Base-by-base conservation (phyloP, 2,113 vertebrate genomes). In the Oophaga pumilio region DNA sequence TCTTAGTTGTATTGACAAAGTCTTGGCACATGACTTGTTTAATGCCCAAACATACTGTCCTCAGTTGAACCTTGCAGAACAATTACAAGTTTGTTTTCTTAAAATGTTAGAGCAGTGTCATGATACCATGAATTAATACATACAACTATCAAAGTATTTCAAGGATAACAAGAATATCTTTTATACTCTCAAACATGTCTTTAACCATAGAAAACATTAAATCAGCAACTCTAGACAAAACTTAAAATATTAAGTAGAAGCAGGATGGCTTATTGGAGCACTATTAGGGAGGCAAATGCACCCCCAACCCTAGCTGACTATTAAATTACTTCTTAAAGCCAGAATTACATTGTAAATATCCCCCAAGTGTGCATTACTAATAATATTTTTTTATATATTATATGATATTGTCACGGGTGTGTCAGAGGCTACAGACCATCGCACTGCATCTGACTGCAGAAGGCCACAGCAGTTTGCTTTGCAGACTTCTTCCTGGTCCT, bases 1-100 rank as follows among this genome's bases (percentile, higher is more conserved):
- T 85, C 83, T 74, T 74, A 85, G 53, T 15, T 74, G 83, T 69
- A 85, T 74, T 84, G 82, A 84, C 66, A 71, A 71, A 50, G 26
- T 71, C 24, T 84, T 84, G 82, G 82, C 82, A 56, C 64, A 53
- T 15, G 49, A 71, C 50, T 84, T 69, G 62, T 50, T 83, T 69
- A 53, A 52, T 83, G 81, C 50, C 82, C 13, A 71, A 84, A 56
- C 64, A 26, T 52, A 50, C 66, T 84, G 82, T 84, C 82, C 82
- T 84, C 22, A 26, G 18, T 20, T 84, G 66, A 69, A 84, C 66
- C 56, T 68, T 33, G 24, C 13, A 6, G 6, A 77, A 77, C 12
- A 77, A 77, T 52, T 76, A 76, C 11, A 43, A 76, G 43, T 76
- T 52, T 76, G 11, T 20, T 76, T 76, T 33, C 2, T 76, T n/a